Conservation (phyloP, 2,888 invertebrate genomes). For the Clunio marinus region DNA sequence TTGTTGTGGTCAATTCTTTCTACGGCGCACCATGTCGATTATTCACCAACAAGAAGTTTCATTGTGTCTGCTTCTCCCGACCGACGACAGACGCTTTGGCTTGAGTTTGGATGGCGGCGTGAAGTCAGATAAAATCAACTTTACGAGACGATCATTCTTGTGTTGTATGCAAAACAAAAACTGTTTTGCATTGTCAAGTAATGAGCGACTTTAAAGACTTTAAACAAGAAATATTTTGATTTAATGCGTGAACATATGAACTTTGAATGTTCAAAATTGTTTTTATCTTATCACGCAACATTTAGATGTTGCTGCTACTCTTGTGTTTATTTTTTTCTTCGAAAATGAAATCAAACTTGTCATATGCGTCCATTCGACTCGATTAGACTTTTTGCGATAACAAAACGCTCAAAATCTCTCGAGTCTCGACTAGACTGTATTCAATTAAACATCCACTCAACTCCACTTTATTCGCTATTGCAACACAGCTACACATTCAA, state of each 20-base stretch:
- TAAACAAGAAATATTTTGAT: not conserved
- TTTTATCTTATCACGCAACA: constrained; percentile 11
- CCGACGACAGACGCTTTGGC: too few relatives aligned
- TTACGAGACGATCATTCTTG: constrained; percentile 5
- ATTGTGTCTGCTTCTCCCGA: constrained; percentile 18
- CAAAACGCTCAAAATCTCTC: constrained; percentile 16
- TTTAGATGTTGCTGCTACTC: too few relatives aligned
- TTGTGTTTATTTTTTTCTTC: too few relatives aligned
- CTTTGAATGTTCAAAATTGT: constrained; percentile 1
- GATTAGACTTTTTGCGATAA: constrained; percentile 17
- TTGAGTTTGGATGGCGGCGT: not conserved
- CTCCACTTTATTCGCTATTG: not conserved
- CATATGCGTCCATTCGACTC: constrained; percentile 1
- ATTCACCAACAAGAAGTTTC: not conserved
- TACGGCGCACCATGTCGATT: not conserved
- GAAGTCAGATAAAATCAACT: not conserved
- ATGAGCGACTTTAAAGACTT: too few relatives aligned
- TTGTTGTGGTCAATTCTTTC: too few relatives aligned
- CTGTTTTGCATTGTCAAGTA: too few relatives aligned
- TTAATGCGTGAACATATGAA: not conserved
- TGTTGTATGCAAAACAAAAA: too few relatives aligned
- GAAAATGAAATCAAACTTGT: not conserved
- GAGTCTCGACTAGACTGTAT: constrained; percentile 14
- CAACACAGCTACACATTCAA: not conserved
- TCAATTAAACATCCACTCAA: not conserved